These are phyloP conservation scores for Hiodon tergisus DNA, from an alignment of 2,113 vertebrate genomes.

Conservation along the genomic window DNA sequence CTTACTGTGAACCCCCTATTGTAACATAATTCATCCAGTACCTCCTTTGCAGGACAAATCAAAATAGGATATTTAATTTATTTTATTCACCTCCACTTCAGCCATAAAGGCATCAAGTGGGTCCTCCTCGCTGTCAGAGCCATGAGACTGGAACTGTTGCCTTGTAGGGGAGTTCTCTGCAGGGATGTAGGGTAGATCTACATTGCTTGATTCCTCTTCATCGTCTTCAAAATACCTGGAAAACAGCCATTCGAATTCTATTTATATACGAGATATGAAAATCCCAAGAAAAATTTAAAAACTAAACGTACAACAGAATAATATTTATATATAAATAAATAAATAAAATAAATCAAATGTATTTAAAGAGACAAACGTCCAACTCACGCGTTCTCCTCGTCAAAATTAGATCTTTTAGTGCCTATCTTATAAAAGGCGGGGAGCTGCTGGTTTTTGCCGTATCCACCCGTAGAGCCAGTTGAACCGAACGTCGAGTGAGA, in stretches of 20 bases:
- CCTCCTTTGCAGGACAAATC: not conserved
- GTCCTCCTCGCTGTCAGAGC: constrained; percentile 94
- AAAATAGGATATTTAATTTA: not conserved
- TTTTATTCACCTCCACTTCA: constrained; percentile 83
- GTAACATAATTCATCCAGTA: not conserved
- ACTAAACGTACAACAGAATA: not conserved
- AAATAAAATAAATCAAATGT: no score
- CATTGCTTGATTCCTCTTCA: constrained; percentile 85
- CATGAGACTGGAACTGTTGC: constrained; percentile 80
- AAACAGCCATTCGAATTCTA: not conserved
- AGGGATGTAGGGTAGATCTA: constrained; percentile 92
- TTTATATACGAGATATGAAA: no score
- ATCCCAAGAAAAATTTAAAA: no score
- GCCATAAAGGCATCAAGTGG: constrained; percentile 98
- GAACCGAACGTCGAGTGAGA: constrained; percentile 79
- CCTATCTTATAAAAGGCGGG: constrained; percentile 98
- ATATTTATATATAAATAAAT: not conserved
- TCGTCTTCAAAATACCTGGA: constrained; percentile 96
- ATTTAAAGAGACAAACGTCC: not conserved
- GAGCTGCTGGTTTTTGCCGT: constrained; percentile 81
- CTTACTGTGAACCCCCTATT: no score
- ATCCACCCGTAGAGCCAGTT: constrained; percentile 68
- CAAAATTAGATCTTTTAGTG: constrained; percentile 91
- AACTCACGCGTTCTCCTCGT: constrained; percentile 90
- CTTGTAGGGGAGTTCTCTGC: constrained; percentile 96